Percentiles rank a stretch among this genome's conserved stretches.
Evolutionary conservation across 1,140 invertebrate genomes (phyloP).

Genomic region (Drosophila pectinifera): DNA sequence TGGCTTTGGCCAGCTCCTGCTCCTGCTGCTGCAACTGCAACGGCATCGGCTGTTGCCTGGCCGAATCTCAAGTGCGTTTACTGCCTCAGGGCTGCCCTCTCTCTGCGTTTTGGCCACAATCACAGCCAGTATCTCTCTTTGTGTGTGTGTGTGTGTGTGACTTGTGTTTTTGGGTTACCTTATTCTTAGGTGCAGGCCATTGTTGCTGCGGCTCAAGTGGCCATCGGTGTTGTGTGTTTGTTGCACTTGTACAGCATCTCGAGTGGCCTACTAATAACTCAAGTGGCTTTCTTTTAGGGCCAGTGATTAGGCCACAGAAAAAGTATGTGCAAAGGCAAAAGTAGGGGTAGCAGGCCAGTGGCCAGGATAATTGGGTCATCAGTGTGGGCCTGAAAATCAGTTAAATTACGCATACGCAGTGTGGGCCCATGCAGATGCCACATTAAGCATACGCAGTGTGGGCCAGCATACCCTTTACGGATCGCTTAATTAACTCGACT

Average conservation of each 20-base stretch:
- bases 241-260: slow-evolving; percentile 75
- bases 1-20: slow-evolving; percentile 15
- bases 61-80: slow-evolving; percentile 58
- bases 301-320: slow-evolving; percentile 39
- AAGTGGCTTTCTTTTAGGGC: slow-evolving; percentile 46
- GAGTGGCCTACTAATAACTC: slow-evolving; percentile 74
- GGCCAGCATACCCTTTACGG: background rate
- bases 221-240: slow-evolving; percentile 34
- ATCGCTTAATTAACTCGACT: slow-evolving; percentile 1
- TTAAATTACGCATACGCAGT: slow-evolving; percentile 21
- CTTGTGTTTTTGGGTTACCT: slow-evolving; percentile 59
- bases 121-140: slow-evolving; percentile 26
- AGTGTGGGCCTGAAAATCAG: too few relatives aligned
- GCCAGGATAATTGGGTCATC: slow-evolving; percentile 48
- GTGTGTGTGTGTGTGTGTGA: background rate
- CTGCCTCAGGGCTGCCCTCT: slow-evolving; percentile 34
- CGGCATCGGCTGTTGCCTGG: slow-evolving; percentile 32
- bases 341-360: slow-evolving; percentile 5
- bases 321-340: background rate
- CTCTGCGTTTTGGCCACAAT: slow-evolving; percentile 33
- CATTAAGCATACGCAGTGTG: slow-evolving; percentile 48
- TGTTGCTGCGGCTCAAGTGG: slow-evolving; percentile 53
- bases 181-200: slow-evolving; percentile 56
- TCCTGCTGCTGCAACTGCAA: slow-evolving; percentile 7
- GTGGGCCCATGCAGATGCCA: slow-evolving; percentile 10